Conservation (phyloP, 30 jellyfish, hydroid and myxozoan genomes). For the Mastigias papua region DNA sequence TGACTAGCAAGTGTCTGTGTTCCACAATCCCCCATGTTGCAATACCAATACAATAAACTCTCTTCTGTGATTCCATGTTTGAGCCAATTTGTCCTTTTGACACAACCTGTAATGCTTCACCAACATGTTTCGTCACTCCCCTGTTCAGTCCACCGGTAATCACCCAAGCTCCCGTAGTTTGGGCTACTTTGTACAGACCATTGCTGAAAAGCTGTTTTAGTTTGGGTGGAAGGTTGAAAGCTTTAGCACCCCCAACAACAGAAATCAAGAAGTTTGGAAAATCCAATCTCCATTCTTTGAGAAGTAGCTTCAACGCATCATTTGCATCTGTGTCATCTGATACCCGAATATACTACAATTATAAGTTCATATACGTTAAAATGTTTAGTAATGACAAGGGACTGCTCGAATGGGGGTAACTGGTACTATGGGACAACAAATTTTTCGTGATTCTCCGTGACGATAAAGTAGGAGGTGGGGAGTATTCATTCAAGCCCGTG, state of each 20-base stretch:
- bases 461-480: no score
- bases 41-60: constrained; percentile 92
- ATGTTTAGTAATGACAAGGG: no score
- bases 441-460: no score
- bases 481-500: no score
- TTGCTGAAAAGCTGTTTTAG: constrained; percentile 70
- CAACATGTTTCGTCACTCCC: constrained; percentile 99
- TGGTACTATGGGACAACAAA: no score
- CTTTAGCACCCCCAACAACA: constrained; percentile 97
- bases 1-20: constrained; percentile 52
- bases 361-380: background rate
- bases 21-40: constrained; percentile 99
- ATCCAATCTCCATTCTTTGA: constrained; percentile 85
- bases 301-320: constrained; percentile 69
- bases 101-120: constrained; percentile 97
- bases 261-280: constrained; percentile 85
- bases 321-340: constrained; percentile 76
- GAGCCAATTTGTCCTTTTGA: constrained; percentile 51
- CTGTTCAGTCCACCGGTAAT: constrained; percentile 99
- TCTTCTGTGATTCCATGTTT: constrained; percentile 43
- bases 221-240: constrained; percentile 72
- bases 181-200: constrained; percentile 95
- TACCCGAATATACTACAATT: constrained; percentile 74
- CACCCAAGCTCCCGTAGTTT: constrained; percentile 99
- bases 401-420: no score